phyloP scores from a whole-genome alignment of 2,797 vertebrate species.

The Remorina albescens region DNA sequence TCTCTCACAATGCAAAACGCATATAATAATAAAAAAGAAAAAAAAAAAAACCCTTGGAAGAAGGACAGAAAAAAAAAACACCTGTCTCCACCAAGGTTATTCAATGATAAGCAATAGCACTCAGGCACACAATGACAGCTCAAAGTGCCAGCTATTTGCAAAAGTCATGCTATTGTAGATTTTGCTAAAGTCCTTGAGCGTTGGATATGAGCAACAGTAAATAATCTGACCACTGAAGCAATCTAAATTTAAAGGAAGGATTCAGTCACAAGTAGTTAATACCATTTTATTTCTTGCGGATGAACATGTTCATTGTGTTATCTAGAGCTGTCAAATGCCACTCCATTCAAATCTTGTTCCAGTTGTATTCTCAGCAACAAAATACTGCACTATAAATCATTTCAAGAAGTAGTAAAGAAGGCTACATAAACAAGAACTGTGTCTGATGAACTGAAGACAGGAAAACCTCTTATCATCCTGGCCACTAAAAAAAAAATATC shows the following conservation, averaged over 20 bases:
- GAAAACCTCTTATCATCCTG: slow-evolving; percentile 62
- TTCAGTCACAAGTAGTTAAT: slow-evolving; percentile 39
- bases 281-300: slow-evolving; percentile 32
- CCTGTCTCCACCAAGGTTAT: slow-evolving; percentile 83
- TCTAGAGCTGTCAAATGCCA: slow-evolving; percentile 24
- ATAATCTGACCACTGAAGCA: slow-evolving; percentile 44
- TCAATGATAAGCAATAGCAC: slow-evolving; percentile 81
- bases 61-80: slow-evolving; percentile 74
- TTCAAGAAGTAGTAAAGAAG: slow-evolving; percentile 25
- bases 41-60: slow-evolving; percentile 78
- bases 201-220: slow-evolving; percentile 48
- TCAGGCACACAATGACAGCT: slow-evolving; percentile 75
- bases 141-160: slow-evolving; percentile 71
- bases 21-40: slow-evolving; percentile 70
- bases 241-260: slow-evolving; percentile 51
- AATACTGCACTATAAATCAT: slow-evolving; percentile 11
- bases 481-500: slow-evolving; percentile 64
- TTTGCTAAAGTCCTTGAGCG: slow-evolving; percentile 66
- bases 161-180: slow-evolving; percentile 73
- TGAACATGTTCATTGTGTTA: slow-evolving; percentile 30
- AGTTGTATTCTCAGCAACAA: slow-evolving; percentile 15
- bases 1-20: slow-evolving; percentile 71
- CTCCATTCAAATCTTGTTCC: slow-evolving; percentile 29
- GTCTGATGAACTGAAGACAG: slow-evolving; percentile 51
- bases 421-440: slow-evolving; percentile 21